Base-by-base conservation (phyloP, 1,140 invertebrate genomes). In the Orchestia grillus region DNA sequence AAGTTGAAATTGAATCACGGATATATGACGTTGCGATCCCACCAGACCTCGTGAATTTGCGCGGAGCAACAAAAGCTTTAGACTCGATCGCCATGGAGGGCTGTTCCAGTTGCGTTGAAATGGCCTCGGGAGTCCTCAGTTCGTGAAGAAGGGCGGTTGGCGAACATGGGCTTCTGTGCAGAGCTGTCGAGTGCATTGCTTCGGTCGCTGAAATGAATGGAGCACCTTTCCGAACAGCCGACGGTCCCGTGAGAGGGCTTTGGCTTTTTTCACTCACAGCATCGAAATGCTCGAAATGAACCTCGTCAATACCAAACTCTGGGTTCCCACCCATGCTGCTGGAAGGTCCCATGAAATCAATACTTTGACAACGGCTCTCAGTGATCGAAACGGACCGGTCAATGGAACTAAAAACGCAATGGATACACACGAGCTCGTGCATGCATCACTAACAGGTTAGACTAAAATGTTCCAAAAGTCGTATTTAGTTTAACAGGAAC, bases 1-100 rank as follows among this genome's bases (percentile, higher is more conserved):
- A 94, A 94, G 8, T 45, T 94, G 92, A 40, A 94, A 94, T 94
- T 94, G 92, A 94, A 94, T 94, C 92, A 45, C 43, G 19, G 23
- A 44, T 6, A n/a, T 45, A 47, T 11, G 92, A 19, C 40, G 44
- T 8, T 47, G 43, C 0, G 11, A 44, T 11, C 11, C 92, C 92
- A 47, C 43, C 40, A n/a, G 92, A 23, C 44, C 11, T 94, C 92
- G n/a, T 47, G 16, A 94, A 16, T 94, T 94, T 47, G 45, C 44
- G 11, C 3, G 92, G 42, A 42, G 6, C 15, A 44, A 90, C 43
- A 28, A 36, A 90, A 90, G 88, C 15, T 36, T 90, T 90, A 8
- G 88, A 90, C 88, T 90, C 62, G 62, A 77, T 19, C 28, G 88
- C 3, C 88, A 42, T 91, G 19, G 88, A 42, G 1, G 88, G 88